Conservation (phyloP, 37 sponge, comb jelly and placozoan species). For the Cladorhizidae sp. region DNA sequence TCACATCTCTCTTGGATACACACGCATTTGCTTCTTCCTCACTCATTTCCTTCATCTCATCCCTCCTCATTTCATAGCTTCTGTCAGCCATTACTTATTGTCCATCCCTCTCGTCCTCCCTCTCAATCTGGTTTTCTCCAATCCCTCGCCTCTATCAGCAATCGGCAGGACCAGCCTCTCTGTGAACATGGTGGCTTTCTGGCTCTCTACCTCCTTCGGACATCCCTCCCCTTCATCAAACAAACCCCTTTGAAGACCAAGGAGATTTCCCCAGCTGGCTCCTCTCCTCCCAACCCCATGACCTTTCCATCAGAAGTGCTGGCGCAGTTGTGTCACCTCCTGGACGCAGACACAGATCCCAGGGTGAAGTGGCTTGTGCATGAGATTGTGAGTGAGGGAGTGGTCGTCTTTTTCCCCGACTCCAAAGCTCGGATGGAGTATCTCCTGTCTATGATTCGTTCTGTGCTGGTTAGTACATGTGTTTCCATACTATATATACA, state of each 20-base stretch:
- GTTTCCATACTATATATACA: too few species aligned
- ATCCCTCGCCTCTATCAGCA: not conserved
- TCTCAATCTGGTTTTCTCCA: not conserved
- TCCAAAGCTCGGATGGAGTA: conserved; percentile 64
- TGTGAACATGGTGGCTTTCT: conserved; percentile 22
- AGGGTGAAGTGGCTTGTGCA: conserved; percentile 50
- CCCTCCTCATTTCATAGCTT: too few species aligned
- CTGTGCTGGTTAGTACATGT: conserved; percentile 43
- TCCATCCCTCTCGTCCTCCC: not conserved
- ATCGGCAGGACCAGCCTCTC: not conserved
- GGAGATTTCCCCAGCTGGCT: not conserved
- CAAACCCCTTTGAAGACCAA: not conserved
- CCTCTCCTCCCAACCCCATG: not conserved
- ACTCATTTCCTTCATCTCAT: too few species aligned
- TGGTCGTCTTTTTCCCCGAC: conserved; percentile 85
- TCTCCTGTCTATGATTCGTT: conserved; percentile 66
- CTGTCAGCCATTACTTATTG: too few species aligned
- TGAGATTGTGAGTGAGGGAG: conserved; percentile 70
- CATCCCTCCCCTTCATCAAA: conserved; percentile 59
- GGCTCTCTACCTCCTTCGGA: conserved; percentile 42
- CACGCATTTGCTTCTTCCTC: not conserved
- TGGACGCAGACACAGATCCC: conserved; percentile 44
- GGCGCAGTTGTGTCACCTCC: conserved; percentile 63
- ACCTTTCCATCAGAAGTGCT: conserved; percentile 55
- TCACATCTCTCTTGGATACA: too few species aligned